Conservation (phyloP, 2,113 vertebrate genomes). For the Oncorhynchus keta region DNA sequence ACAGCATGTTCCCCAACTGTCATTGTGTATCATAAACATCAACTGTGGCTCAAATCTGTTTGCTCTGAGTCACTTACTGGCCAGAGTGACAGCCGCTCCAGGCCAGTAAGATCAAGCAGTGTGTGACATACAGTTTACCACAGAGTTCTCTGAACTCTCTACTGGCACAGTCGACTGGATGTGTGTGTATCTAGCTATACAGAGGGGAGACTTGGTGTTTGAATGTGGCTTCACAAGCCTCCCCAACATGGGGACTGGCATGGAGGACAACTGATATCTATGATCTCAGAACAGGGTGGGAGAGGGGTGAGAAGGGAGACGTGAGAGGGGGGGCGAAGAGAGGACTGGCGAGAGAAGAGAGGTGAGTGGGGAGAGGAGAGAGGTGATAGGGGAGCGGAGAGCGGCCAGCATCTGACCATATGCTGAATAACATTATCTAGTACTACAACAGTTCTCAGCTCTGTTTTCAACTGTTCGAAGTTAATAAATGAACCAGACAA, state of each 20-base stretch:
- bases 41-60: constrained; percentile 39
- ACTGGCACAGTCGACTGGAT: constrained; percentile 37
- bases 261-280: too few species aligned
- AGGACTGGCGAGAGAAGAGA: too few species aligned
- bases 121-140: constrained; percentile 17
- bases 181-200: neutral
- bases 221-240: too few species aligned
- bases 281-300: too few species aligned
- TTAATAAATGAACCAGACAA: constrained; percentile 5
- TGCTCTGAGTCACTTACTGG: constrained; percentile 64
- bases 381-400: neutral
- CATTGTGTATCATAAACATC: constrained; percentile 18
- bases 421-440: constrained; percentile 26
- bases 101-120: constrained; percentile 43
- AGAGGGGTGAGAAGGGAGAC: too few species aligned
- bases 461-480: neutral
- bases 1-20: constrained; percentile 33
- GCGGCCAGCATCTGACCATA: neutral
- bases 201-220: too few species aligned
- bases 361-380: too few species aligned
- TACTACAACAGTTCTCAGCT: constrained; percentile 15
- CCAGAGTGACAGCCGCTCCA: constrained; percentile 48
- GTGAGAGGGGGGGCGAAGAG: too few species aligned
- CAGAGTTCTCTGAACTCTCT: constrained; percentile 47
- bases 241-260: too few species aligned